Conservation (phyloP, 2,797 vertebrate genomes). For the Macrochelys suwanniensis region DNA sequence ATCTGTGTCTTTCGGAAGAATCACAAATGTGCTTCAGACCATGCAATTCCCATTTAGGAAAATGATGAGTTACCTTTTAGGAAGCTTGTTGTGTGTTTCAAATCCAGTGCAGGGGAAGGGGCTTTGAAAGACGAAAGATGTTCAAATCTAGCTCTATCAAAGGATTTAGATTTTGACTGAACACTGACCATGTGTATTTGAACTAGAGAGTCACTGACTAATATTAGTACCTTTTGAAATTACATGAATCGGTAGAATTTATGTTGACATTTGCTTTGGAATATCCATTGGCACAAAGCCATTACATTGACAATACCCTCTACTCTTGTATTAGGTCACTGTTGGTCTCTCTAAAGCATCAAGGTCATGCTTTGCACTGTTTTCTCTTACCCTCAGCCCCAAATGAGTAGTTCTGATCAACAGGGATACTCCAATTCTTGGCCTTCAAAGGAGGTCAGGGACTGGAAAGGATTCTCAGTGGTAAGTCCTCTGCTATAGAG, state of each 20-base stretch:
- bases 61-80: background rate
- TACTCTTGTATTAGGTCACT: background rate
- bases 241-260: background rate
- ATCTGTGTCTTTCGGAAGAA: background rate
- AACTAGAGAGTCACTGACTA: background rate
- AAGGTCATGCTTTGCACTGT: background rate
- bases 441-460: background rate
- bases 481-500: background rate
- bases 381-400: background rate
- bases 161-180: background rate
- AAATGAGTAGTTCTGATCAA: fast-evolving
- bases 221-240: background rate
- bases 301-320: background rate
- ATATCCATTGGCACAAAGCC: background rate
- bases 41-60: background rate
- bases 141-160: background rate
- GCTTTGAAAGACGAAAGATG: fast-evolving
- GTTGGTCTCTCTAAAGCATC: background rate
- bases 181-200: background rate
- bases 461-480: background rate
- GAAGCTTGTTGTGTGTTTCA: background rate
- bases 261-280: background rate
- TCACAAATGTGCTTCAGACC: background rate
- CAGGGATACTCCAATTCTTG: background rate
- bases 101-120: background rate